Evolutionary conservation across 2,888 invertebrate species (phyloP), one percentile per base, ranked within the genome.

Genomic region (Dermolepida albohirtum): DNA sequence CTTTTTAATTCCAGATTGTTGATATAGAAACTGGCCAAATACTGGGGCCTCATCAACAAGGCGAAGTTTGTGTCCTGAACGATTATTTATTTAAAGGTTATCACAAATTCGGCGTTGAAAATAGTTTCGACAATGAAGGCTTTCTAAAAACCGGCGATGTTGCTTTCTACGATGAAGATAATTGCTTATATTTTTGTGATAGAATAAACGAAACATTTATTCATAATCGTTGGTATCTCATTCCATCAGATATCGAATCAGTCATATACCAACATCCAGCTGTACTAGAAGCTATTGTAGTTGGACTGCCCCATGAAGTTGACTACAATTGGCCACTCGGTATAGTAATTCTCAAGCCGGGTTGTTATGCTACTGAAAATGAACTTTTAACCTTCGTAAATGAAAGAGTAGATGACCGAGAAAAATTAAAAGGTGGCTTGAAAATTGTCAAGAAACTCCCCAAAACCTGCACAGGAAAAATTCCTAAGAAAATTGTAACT

Each of bases 51-150:
- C 83, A 86, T 68, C 72, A 79, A 1, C 77, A 79, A 1, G 86
- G 86, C 22, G 86, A 86, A 70, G 74, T 86, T 17, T 85, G 85
- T 83, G 29, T 50, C n/a, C 84, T 82, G 76, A 84, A 74, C 6
- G 66, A 69, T 6, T 68, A 27, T 34, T 11, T 66, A 16, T 69
- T 71, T 69, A 67, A 64, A 11, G 74, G 71, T 4, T 75, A 74
- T 62, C 67, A 72, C 43, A 71, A 72, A 29, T n/a, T n/a, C 7
- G 62, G 67, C 43, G 10, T 47, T 27, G 14, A 70, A 55, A 34
- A 65, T 11, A 62, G 40, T 40, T 72, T 70, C 41, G 79, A 79
- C 64, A 64, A 71, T 29, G 77, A 78, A 4, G 78, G 77, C 11
- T 79, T 72, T 57, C 40, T 78, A n/a, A 75, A 73, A 71, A 73